Conservation (phyloP, 2,113 vertebrate genomes). For the Rhizomys pruinosus region DNA sequence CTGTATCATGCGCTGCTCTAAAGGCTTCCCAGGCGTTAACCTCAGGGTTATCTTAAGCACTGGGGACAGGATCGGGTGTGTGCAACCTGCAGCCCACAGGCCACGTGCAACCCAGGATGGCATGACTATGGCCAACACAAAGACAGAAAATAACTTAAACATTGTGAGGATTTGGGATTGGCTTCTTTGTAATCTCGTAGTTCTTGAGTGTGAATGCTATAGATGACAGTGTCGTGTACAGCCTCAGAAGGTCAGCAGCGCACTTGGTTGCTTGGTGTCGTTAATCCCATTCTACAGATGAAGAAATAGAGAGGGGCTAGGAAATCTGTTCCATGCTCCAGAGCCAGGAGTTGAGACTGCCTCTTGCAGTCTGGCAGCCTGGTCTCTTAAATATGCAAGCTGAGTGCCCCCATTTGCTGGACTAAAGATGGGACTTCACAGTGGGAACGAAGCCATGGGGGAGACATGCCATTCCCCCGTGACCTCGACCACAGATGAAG, state of each 20-base stretch:
- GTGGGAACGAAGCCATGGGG: not conserved
- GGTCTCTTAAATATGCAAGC: not conserved
- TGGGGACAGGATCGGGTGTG: not conserved
- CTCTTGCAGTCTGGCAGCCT: too few relatives aligned
- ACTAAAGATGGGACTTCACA: fast-evolving
- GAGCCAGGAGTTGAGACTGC: not conserved
- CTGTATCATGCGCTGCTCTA: not conserved
- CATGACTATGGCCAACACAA: not conserved
- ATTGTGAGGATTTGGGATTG: not conserved
- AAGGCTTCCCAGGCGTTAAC: not conserved
- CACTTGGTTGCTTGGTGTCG: not conserved
- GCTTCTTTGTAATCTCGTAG: too few relatives aligned
- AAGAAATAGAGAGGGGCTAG: not conserved
- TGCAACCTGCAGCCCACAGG: not conserved
- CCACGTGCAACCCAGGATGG: not conserved
- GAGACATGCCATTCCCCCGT: fast-evolving
- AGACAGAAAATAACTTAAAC: not conserved
- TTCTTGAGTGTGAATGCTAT: not conserved
- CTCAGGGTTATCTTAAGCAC: not conserved
- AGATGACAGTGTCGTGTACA: not conserved
- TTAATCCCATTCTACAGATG: not conserved
- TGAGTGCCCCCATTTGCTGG: not conserved
- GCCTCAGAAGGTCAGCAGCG: not conserved
- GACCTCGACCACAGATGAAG: not conserved
- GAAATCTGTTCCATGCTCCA: not conserved